Evolutionary conservation across 2,888 invertebrate species (phyloP).

Genomic region (Drosophila barbarae): DNA sequence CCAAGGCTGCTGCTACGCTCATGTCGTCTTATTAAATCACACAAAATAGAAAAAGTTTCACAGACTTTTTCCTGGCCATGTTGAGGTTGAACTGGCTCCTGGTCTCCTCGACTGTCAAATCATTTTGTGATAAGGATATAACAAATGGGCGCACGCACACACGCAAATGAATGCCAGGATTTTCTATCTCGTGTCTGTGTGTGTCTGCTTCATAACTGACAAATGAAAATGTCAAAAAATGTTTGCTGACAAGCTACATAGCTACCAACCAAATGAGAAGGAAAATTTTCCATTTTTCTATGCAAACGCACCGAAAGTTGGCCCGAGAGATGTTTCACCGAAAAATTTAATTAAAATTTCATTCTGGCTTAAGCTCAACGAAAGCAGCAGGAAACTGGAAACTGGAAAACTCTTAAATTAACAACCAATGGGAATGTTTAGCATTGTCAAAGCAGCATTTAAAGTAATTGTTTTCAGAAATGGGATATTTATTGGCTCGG

Average conservation of each 20-base stretch:
- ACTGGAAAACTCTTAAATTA: slow-evolving; percentile 8
- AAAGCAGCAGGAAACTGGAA: slow-evolving; percentile 1
- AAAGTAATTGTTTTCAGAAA: slow-evolving; percentile 2
- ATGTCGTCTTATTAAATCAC: slow-evolving; percentile 50
- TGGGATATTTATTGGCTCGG: not conserved
- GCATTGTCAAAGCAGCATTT: not conserved
- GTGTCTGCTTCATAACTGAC: slow-evolving; percentile 62
- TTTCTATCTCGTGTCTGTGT: slow-evolving; percentile 28
- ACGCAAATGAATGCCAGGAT: slow-evolving; percentile 32
- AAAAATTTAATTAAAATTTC: slow-evolving; percentile 42
- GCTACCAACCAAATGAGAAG: slow-evolving; percentile 56
- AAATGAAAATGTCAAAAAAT: slow-evolving; percentile 72
- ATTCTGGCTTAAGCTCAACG: not conserved
- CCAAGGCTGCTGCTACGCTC: slow-evolving; percentile 22
- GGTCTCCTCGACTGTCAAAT: slow-evolving; percentile 65
- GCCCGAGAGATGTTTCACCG: slow-evolving; percentile 13
- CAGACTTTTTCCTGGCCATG: slow-evolving; percentile 5
- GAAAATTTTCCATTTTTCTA: slow-evolving; percentile 42
- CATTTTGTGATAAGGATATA: slow-evolving; percentile 67
- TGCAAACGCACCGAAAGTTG: not conserved
- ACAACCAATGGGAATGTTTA: slow-evolving; percentile 4
- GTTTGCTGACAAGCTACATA: slow-evolving; percentile 45
- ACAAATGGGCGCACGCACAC: slow-evolving; percentile 34
- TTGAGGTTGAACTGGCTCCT: slow-evolving; percentile 56
- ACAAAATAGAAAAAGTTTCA: slow-evolving; percentile 30